These are phyloP conservation scores for Galerucella calmariensis DNA, from an alignment of 2,888 invertebrate genomes.

Conservation along the genomic window DNA sequence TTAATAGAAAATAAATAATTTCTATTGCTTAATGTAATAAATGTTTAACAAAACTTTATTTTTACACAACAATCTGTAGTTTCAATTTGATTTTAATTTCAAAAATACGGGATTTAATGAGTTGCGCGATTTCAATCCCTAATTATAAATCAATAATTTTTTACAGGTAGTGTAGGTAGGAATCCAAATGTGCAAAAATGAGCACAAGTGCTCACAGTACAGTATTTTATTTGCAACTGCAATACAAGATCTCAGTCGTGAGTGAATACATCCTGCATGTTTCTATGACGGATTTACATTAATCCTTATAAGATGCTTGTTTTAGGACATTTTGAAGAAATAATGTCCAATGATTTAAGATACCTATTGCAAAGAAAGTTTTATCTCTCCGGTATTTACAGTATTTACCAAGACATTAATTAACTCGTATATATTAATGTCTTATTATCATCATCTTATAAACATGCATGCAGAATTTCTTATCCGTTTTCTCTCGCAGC, in stretches of 20 bases:
- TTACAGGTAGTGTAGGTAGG: too few relatives aligned
- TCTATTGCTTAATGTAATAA: too few relatives aligned
- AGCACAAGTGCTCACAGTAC: too few relatives aligned
- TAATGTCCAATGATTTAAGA: background rate
- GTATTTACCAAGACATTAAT: conserved; percentile 4
- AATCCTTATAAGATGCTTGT: background rate
- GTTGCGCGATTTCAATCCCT: too few relatives aligned
- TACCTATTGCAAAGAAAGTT: conserved; percentile 10
- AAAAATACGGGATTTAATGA: too few relatives aligned
- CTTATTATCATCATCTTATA: conserved; percentile 11
- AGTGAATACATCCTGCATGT: background rate
- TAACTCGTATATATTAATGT: conserved; percentile 17
- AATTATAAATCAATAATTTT: too few relatives aligned
- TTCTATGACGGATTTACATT: background rate
- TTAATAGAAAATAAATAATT: too few relatives aligned
- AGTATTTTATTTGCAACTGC: too few relatives aligned
- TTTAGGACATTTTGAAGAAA: background rate
- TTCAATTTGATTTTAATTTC: too few relatives aligned
- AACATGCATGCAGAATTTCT: conserved; percentile 5
- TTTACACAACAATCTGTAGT: too few relatives aligned
- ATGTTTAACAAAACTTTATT: too few relatives aligned
- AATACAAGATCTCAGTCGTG: background rate
- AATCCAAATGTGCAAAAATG: too few relatives aligned
- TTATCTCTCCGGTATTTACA: background rate
- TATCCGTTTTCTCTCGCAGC: conserved; percentile 12